Percentiles rank a stretch among this genome's conserved stretches.
Conservation (phyloP, 2,797 vertebrate genomes). For the Setipinna tenuifilis region DNA sequence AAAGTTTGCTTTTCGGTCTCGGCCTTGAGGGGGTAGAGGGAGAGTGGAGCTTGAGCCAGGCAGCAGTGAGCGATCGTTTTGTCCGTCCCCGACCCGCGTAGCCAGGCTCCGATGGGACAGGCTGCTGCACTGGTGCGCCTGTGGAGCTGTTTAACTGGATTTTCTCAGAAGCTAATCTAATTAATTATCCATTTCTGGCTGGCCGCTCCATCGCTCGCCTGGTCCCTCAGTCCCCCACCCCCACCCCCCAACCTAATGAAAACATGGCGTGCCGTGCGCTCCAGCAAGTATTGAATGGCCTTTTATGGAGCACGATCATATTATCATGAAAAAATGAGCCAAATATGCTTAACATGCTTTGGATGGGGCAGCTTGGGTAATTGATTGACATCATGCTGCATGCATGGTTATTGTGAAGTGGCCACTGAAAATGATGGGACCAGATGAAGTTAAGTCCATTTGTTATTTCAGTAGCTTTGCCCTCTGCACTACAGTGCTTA, state of each 20-base stretch:
- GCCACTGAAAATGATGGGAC: too few relatives aligned
- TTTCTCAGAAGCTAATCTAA: not conserved
- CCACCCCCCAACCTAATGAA: not conserved
- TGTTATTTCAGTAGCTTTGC: not conserved
- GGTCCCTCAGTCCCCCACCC: too few relatives aligned
- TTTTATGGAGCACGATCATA: not conserved
- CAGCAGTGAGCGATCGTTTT: not conserved
- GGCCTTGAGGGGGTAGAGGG: not conserved
- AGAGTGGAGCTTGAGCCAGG: not conserved
- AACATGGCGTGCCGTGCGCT: not conserved
- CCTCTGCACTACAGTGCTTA: not conserved
- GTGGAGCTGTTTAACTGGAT: constrained; percentile 11
- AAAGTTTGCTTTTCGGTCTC: constrained; percentile 8
- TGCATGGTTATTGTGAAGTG: not conserved
- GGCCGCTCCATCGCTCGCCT: not conserved
- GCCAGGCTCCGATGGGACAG: not conserved
- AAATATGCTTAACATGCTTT: not conserved
- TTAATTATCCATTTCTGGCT: constrained; percentile 1
- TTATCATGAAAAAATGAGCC: not conserved
- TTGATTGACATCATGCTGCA: not conserved
- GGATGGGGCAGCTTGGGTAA: not conserved
- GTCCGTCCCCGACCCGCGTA: too few relatives aligned
- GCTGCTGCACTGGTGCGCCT: not conserved
- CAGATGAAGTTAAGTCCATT: not conserved
- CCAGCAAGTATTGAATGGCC: not conserved